Evolutionary conservation across 1,140 invertebrate species (phyloP).

Genomic region (Zaprionus camerounensis): DNA sequence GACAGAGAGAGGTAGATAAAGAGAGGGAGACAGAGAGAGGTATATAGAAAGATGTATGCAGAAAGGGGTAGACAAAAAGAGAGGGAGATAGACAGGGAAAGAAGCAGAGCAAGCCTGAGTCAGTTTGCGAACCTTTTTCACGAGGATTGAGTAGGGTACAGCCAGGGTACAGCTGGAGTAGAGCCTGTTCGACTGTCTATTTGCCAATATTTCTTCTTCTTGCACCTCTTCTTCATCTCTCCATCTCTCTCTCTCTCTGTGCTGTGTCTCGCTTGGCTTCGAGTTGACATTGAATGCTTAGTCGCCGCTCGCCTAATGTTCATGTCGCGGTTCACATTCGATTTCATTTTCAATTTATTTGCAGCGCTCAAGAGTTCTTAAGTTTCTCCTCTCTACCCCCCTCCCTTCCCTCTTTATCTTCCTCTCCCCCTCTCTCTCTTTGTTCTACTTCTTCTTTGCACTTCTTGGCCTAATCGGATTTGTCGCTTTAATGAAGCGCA

Average conservation of each 20-base stretch:
- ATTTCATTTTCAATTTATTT: constrained; percentile 81
- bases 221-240: constrained; percentile 14
- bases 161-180: constrained; percentile 30
- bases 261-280: constrained; percentile 1
- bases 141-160: constrained; percentile 66
- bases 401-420: neutral
- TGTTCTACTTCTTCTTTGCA: neutral
- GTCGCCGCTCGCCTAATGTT: constrained; percentile 79
- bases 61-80: neutral
- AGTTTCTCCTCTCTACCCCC: neutral
- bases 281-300: constrained; percentile 77
- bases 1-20: neutral
- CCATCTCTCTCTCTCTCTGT: neutral
- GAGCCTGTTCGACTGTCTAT: constrained; percentile 46
- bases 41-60: neutral
- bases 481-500: constrained; percentile 80
- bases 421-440: neutral
- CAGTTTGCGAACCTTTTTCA: constrained; percentile 31
- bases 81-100: neutral
- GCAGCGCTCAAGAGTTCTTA: constrained; percentile 11
- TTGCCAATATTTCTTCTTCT: constrained; percentile 60
- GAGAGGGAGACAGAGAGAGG: neutral
- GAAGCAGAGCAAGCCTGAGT: neutral
- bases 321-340: constrained; percentile 80
- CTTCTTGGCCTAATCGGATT: constrained; percentile 66